Conservation (phyloP, 2,888 invertebrate genomes). For the Drosophila subsilvestris region DNA sequence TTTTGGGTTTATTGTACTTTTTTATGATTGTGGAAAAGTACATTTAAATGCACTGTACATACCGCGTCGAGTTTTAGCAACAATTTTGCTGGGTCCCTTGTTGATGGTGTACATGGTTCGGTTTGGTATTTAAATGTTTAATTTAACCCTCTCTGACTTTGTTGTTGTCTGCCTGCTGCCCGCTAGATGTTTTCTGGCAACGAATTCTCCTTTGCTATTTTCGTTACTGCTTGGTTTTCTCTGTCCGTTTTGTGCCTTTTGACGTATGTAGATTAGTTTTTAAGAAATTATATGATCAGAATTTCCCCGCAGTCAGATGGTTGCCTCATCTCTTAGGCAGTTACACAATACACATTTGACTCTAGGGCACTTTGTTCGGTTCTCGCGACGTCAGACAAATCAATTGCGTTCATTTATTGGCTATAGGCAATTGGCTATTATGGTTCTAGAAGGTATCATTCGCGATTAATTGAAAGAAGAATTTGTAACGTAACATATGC, state of each 20-base stretch:
- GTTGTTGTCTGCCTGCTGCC: conserved; percentile 24
- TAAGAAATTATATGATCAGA: conserved; percentile 58
- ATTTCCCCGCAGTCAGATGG: conserved; percentile 5
- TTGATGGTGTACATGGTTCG: conserved; percentile 92
- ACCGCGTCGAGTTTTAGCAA: conserved; percentile 94
- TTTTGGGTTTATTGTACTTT: conserved; percentile 54
- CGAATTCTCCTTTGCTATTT: conserved; percentile 3
- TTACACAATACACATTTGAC: conserved; percentile 64
- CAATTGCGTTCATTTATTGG: conserved; percentile 54
- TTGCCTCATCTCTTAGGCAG: conserved; percentile 37
- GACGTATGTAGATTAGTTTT: conserved; percentile 14
- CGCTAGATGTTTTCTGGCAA: conserved; percentile 7
- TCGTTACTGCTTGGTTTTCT: conserved; percentile 10
- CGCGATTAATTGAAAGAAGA: not conserved
- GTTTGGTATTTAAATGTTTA: conserved; percentile 40
- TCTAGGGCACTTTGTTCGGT: conserved; percentile 19
- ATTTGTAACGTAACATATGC: not conserved
- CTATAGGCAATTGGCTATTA: not conserved
- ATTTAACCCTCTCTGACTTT: conserved; percentile 17
- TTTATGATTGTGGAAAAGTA: not conserved
- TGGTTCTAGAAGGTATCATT: not conserved
- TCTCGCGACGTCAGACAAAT: conserved; percentile 29
- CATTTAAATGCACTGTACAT: conserved; percentile 59
- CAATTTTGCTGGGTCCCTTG: conserved; percentile 94
- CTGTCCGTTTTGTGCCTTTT: conserved; percentile 28